Conservation (phyloP, 2,888 invertebrate genomes). For the Drosophila prostipennis region DNA sequence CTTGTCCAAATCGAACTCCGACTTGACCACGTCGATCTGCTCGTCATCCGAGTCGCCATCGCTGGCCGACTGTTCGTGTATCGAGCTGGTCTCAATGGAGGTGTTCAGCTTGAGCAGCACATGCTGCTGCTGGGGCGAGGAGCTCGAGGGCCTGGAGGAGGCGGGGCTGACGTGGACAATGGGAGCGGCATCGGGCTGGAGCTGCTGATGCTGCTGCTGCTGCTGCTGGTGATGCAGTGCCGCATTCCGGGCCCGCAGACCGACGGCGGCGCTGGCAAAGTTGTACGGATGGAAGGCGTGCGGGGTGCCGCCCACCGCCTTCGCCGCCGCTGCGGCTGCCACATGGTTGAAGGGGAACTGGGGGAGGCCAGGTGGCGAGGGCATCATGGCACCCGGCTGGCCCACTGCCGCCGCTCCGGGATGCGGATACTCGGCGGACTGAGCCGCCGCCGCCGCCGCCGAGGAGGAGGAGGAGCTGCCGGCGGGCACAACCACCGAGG, state of each 20-base stretch:
- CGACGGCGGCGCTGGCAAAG: constrained; percentile 83
- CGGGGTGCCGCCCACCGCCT: constrained; percentile 80
- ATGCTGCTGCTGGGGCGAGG: constrained; percentile 78
- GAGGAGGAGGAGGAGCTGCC: neutral
- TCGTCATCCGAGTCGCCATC: constrained; percentile 88
- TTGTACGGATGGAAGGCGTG: constrained; percentile 87
- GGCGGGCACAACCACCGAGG: neutral
- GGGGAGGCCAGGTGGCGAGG: constrained; percentile 86
- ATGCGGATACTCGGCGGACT: constrained; percentile 50
- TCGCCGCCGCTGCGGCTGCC: constrained; percentile 77
- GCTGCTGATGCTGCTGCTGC: neutral
- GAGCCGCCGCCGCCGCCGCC: constrained; percentile 33
- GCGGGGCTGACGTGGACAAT: constrained; percentile 82
- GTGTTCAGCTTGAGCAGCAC: constrained; percentile 84
- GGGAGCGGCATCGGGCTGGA: neutral
- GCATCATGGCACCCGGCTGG: constrained; percentile 82
- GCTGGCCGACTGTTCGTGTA: constrained; percentile 85
- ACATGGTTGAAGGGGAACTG: constrained; percentile 85
- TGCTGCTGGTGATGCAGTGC: constrained; percentile 57
- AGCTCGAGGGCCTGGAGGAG: constrained; percentile 80
- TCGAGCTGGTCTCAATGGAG: constrained; percentile 87
- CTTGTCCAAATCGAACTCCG: constrained; percentile 86
- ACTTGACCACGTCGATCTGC: constrained; percentile 90
- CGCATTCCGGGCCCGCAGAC: constrained; percentile 77
- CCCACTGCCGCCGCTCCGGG: constrained; percentile 47